phyloP scores from a whole-genome alignment of 2,797 vertebrate genomes.

The Ibycter americanus region DNA sequence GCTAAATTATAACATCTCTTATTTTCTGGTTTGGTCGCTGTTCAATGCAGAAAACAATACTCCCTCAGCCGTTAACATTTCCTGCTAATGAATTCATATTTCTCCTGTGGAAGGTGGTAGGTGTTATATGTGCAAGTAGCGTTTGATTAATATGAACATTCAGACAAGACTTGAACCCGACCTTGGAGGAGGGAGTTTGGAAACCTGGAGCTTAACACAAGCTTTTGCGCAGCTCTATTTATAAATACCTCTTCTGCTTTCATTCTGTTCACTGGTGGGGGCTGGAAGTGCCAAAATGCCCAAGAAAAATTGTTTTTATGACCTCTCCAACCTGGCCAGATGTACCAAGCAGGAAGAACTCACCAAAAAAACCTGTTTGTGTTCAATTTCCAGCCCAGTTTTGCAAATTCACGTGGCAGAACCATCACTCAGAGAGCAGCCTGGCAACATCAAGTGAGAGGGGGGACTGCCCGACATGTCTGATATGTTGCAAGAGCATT shows the following conservation, averaged over 20 bases:
- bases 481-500: neutral
- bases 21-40: neutral
- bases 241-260: neutral
- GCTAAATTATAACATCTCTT: neutral
- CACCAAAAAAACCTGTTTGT: neutral
- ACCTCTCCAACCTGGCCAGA: neutral
- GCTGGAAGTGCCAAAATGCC: neutral
- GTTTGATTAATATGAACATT: neutral
- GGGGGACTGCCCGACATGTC: accelerated
- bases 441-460: neutral
- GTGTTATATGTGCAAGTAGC: neutral
- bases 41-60: neutral
- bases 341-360: neutral
- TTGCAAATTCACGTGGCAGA: neutral
- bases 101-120: neutral
- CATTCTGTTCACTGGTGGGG: neutral
- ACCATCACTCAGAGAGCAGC: neutral
- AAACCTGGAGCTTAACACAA: neutral
- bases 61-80: neutral
- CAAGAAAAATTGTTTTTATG: neutral
- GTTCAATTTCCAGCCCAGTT: neutral
- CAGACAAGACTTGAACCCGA: neutral
- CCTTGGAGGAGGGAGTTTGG: neutral
- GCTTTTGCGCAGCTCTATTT: accelerated
- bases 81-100: neutral